Percentiles rank a stretch among this genome's conserved stretches.
Conservation (phyloP, 2,797 vertebrate species). For the Delichon dasypus region DNA sequence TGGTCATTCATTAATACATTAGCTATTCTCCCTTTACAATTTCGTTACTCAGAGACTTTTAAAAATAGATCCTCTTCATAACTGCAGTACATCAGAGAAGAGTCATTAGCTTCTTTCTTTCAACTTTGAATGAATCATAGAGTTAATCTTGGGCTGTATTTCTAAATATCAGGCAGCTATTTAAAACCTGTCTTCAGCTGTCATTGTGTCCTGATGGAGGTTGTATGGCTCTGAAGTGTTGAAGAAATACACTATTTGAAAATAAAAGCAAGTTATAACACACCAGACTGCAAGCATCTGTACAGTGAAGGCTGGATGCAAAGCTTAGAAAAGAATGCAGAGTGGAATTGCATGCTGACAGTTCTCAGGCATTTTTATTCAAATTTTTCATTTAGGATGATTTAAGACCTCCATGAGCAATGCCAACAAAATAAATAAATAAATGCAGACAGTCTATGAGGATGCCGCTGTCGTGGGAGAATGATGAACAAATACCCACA, state of each 20-base stretch:
- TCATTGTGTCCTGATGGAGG: slow-evolving; percentile 37
- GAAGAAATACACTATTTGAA: slow-evolving; percentile 59
- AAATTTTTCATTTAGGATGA: slow-evolving; percentile 13
- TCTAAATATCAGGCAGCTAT: slow-evolving; percentile 59
- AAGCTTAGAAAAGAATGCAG: slow-evolving; percentile 13
- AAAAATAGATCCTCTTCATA: slow-evolving; percentile 8
- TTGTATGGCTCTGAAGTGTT: slow-evolving; percentile 35
- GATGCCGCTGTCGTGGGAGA: neutral
- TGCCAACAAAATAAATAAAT: neutral
- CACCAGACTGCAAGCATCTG: slow-evolving; percentile 61
- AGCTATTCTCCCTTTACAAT: neutral
- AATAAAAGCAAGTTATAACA: slow-evolving; percentile 58
- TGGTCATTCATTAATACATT: neutral
- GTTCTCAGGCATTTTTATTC: slow-evolving; percentile 11
- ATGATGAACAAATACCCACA: neutral
- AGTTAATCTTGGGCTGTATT: slow-evolving; percentile 24
- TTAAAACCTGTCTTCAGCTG: slow-evolving; percentile 60
- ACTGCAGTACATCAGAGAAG: neutral
- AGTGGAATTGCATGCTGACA: neutral
- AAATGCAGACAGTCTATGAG: neutral
- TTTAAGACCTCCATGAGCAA: neutral
- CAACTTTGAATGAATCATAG: slow-evolving; percentile 5
- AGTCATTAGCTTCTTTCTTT: slow-evolving; percentile 7
- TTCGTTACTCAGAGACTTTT: slow-evolving; percentile 1
- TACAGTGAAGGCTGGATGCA: slow-evolving; percentile 50